phyloP scores from a whole-genome alignment of 2,888 invertebrate species.

The Oxycera nigricornis region DNA sequence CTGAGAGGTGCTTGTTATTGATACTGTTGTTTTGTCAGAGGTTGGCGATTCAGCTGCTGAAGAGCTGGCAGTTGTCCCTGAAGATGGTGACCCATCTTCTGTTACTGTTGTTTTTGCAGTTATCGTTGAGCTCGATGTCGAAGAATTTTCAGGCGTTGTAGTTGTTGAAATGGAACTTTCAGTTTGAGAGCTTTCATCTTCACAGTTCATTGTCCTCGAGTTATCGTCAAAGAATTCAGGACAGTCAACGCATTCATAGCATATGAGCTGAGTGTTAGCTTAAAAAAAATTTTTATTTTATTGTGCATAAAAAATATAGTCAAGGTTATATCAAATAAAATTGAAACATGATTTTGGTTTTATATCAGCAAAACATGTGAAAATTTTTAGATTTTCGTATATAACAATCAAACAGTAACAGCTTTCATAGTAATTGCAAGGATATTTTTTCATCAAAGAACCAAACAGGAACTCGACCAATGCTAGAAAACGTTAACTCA shows the following conservation, averaged over 20 bases:
- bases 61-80: too few species aligned
- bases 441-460: too few species aligned
- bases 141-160: neutral
- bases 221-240: neutral
- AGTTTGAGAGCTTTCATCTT: neutral
- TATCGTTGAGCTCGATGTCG: neutral
- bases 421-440: too few species aligned
- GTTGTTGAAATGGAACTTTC: neutral
- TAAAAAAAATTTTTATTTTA: neutral
- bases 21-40: too few species aligned
- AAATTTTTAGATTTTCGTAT: neutral
- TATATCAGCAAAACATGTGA: too few species aligned
- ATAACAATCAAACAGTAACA: too few species aligned
- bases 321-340: too few species aligned
- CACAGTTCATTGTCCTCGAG: neutral
- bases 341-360: too few species aligned
- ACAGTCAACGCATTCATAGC: slow-evolving; percentile 9
- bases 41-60: too few species aligned
- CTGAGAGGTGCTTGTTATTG: too few species aligned
- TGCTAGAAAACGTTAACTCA: too few species aligned
- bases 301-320: neutral
- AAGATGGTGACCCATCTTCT: neutral
- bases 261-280: neutral
- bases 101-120: neutral
- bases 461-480: too few species aligned